Evolutionary conservation across 1,140 invertebrate genomes (phyloP), one percentile per base, ranked within the genome.

Genomic region (Hyles vespertilio): DNA sequence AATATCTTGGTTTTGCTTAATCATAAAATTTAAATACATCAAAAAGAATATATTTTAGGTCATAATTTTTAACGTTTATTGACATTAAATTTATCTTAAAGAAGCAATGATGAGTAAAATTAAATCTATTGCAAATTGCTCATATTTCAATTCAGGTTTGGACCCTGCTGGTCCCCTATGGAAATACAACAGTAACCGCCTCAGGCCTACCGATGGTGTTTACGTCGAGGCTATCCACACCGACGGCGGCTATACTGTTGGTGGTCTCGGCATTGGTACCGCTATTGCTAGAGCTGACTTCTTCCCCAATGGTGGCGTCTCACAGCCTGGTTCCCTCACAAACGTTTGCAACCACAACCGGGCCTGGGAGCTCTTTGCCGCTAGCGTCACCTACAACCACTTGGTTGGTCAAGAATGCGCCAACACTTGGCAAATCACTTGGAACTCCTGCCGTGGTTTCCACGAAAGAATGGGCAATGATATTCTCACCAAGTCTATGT

Each of bases 231-330:
- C 59, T 40, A 61, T 61, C 11, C 59, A 61, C 45, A 61, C 59
- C 0, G 93, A 93, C 68, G 90, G 92, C 8, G 92, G 92, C 22
- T 46, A 51, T 32, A 60, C 51, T 3, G 34, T 93, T 92, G 74
- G 93, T 91, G 10, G 93, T 92, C 70, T 84, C 81, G 51, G 91
- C 89, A 74, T 91, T 90, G 50, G 87, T 89, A 56, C 92, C 89
- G 4, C 64, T 7, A 57, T 84, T 0, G 77, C 67, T 10, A 91
- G 94, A 65, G 92, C 90, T 6, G 96, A 97, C 78, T 96, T 96
- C 89, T 96, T 93, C 79, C 94, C 94, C 1, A 96, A 96, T 73
- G 94, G 94, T 5, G 94, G 94, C 5, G 67, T 61, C 6, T 72
- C 73, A 32, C 90, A 90, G 40, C 90, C 91, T 22, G 90, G 90